Base-by-base conservation (phyloP, 2,888 invertebrate genomes). In the Abrostola triplasia region DNA sequence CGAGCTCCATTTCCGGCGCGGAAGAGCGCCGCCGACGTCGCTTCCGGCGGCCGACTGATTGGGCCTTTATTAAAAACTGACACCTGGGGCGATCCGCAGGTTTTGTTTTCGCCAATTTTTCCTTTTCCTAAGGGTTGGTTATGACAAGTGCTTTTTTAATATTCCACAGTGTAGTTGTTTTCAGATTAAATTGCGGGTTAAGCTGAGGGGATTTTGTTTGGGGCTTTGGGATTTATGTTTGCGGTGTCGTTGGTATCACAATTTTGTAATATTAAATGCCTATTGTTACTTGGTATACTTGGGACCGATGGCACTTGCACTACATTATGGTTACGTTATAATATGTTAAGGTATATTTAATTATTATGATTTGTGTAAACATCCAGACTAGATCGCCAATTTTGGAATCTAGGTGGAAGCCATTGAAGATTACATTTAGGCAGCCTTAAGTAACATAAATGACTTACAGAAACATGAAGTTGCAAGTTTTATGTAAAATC, bases 1-100 rank as follows among this genome's bases (percentile, higher is more conserved):
- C 91, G 89, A 86, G 89, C 89, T 88, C 93, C 92, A 94, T 94
- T 94, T 94, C 94, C 94, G 89, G 88, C 67, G 82, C 87, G 92
- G 92, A 92, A 90, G 88, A 88, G 83, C 82, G 85, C 83, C 87
- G 87, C 79, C 86, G 90, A 88, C 88, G 85, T 82, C 84, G 85
- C 89, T 80, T 93, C 93, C 93, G 93, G 88, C 86, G 82, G 84
- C 80, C 84, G 92, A 91, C 92, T 94, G 94, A 93, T 94, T 93
- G 93, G 91, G 85, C 84, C 90, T 92, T 93, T 94, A 94, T 94
- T 94, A 94, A 94, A 94, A 93, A 91, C 90, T 89, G 92, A 92
- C 93, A 93, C 94, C 93, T 93, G 90, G 85, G 93, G 93, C 92
- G 84, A 80, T 90, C 71, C 76, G 64, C 62, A 48, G 64, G 70